Conservation (phyloP, 2,888 invertebrate species). For the Macaria liturata region DNA sequence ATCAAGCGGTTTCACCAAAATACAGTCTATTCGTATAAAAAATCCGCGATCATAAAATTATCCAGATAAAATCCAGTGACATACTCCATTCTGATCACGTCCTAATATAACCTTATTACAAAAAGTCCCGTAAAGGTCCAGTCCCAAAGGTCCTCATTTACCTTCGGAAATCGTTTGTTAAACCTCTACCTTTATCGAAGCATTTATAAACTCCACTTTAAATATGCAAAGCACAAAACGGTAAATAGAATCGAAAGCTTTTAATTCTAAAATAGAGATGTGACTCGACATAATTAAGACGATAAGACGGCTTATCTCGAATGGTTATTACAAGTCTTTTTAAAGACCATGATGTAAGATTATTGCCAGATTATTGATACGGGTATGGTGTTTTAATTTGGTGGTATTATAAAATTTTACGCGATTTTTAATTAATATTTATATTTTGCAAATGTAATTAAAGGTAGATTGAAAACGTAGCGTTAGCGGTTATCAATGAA, state of each 20-base stretch:
- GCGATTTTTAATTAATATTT: too few relatives aligned
- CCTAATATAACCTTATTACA: slow-evolving; percentile 14
- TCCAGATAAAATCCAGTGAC: not conserved
- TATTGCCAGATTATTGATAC: not conserved
- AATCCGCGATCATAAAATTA: not conserved
- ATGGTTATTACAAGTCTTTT: not conserved
- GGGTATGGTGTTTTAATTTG: not conserved
- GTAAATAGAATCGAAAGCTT: slow-evolving; percentile 60
- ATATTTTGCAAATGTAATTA: too few relatives aligned
- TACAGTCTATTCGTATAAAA: too few relatives aligned
- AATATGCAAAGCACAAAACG: slow-evolving; percentile 45
- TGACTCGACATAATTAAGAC: slow-evolving; percentile 13
- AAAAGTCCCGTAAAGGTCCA: slow-evolving; percentile 15
- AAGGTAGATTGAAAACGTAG: too few relatives aligned
- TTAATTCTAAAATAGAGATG: slow-evolving; percentile 50
- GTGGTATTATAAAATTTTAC: too few relatives aligned
- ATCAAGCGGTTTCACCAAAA: too few relatives aligned
- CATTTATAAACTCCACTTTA: slow-evolving; percentile 28
- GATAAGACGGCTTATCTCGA: slow-evolving; percentile 1
- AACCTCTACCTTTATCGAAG: slow-evolving; percentile 28
- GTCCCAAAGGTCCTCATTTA: slow-evolving; percentile 25
- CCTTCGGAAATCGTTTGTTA: slow-evolving; percentile 24
- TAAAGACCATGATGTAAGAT: not conserved
- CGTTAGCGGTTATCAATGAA: too few relatives aligned
- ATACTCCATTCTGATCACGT: slow-evolving; percentile 18